These are phyloP conservation scores for Hyposoter didymator DNA, from an alignment of 2,888 invertebrate species.

Conservation along the genomic window DNA sequence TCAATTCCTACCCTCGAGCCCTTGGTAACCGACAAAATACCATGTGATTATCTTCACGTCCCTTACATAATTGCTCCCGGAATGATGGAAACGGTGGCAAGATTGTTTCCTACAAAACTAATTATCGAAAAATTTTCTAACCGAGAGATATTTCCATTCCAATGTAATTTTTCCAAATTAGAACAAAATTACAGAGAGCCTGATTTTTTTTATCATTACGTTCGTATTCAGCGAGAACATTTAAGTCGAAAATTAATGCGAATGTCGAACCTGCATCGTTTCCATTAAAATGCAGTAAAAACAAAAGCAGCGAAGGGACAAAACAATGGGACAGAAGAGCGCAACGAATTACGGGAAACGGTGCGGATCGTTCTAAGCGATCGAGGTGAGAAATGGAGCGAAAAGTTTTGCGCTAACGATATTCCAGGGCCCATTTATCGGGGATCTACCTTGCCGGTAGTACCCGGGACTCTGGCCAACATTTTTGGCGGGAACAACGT, in stretches of 20 bases:
- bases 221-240: too few relatives aligned
- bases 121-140: neutral
- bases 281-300: neutral
- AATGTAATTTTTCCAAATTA: neutral
- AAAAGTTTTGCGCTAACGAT: conserved; percentile 30
- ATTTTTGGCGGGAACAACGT: conserved; percentile 59
- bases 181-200: neutral
- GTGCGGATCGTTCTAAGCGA: conserved; percentile 28
- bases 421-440: conserved; percentile 19
- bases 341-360: neutral
- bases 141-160: neutral
- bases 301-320: neutral
- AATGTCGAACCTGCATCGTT: neutral
- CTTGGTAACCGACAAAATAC: conserved; percentile 39
- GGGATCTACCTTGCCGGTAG: conserved; percentile 32
- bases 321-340: neutral
- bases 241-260: neutral
- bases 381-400: conserved; percentile 23
- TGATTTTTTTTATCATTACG: neutral
- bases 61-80: neutral
- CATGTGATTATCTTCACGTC: conserved; percentile 42
- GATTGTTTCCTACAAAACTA: neutral
- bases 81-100: conserved; percentile 7
- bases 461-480: conserved; percentile 3
- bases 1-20: conserved; percentile 13